A percentile compares a stretch with the other conserved stretches of the same genome.
phyloP scores from a whole-genome alignment of 2,113 vertebrate genomes.

The Tretioscincus oriximinensis region DNA sequence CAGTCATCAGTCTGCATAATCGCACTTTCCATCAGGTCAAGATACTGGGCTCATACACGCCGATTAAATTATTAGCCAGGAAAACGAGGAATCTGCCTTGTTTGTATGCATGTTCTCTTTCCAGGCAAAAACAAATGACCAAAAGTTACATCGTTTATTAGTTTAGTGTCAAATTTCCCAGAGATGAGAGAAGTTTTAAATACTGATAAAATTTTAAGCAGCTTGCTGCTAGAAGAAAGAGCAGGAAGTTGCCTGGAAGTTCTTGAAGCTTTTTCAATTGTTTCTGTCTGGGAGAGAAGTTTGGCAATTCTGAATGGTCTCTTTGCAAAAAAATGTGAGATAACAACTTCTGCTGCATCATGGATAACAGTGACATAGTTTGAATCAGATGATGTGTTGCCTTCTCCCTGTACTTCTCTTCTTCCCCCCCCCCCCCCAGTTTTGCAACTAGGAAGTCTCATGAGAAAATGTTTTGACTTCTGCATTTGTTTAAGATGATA shows the following conservation, averaged over 20 bases:
- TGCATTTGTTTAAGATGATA: not conserved
- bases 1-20: no score
- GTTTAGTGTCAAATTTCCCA: not conserved
- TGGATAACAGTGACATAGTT: accelerated
- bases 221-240: not conserved
- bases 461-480: not conserved
- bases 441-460: not conserved
- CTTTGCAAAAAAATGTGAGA: not conserved
- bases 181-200: not conserved
- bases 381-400: not conserved
- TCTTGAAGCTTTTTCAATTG: not conserved
- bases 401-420: not conserved
- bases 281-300: not conserved
- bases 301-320: not conserved
- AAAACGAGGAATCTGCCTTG: not conserved
- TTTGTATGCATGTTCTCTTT: not conserved
- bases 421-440: not conserved
- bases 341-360: not conserved
- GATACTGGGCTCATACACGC: no score
- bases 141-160: not conserved
- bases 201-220: not conserved
- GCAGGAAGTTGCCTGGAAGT: not conserved
- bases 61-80: not conserved
- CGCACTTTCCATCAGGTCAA: not conserved
- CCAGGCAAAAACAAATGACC: not conserved